phyloP scores from a whole-genome alignment of 2,888 invertebrate genomes.

The Chrysina gloriosa region DNA sequence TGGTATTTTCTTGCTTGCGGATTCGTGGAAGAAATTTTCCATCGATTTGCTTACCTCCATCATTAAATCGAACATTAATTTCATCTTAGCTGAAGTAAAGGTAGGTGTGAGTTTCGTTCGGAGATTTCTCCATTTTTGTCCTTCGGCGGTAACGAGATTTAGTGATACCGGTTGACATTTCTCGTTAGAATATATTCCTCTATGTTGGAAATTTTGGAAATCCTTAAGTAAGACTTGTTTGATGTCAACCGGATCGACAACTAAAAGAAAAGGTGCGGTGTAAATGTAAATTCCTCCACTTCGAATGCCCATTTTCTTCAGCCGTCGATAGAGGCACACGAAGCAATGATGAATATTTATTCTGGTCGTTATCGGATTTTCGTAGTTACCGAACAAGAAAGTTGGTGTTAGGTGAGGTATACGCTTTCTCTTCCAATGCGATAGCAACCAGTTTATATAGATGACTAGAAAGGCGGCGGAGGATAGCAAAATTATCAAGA shows the following conservation, averaged over 20 bases:
- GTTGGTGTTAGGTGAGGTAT: no score
- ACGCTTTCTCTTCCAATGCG: no score
- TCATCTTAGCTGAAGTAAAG: conserved; percentile 36
- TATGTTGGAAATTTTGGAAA: conserved; percentile 15
- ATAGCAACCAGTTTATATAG: no score
- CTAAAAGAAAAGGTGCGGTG: conserved; percentile 35
- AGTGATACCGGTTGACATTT: conserved; percentile 27
- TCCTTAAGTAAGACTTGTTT: conserved; percentile 32
- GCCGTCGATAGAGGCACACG: no score
- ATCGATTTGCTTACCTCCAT: conserved; percentile 10
- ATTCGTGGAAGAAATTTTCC: neutral
- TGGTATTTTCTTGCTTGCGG: conserved; percentile 63
- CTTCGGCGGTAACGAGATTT: conserved; percentile 25
- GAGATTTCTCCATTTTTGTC: conserved; percentile 30
- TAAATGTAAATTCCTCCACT: conserved; percentile 35
- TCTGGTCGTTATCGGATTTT: no score
- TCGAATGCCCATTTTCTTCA: no score
- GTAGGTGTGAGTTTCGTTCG: conserved; percentile 27
- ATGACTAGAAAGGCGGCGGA: no score
- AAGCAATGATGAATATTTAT: no score
- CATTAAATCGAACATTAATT: conserved; percentile 24
- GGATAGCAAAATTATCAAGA: no score
- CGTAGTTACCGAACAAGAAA: no score
- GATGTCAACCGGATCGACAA: conserved; percentile 6
- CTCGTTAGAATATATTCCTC: conserved; percentile 26